Evolutionary conservation across 2,797 vertebrate species (phyloP), one percentile per base, ranked within the genome.

Genomic region (Hydrolagus colliei): DNA sequence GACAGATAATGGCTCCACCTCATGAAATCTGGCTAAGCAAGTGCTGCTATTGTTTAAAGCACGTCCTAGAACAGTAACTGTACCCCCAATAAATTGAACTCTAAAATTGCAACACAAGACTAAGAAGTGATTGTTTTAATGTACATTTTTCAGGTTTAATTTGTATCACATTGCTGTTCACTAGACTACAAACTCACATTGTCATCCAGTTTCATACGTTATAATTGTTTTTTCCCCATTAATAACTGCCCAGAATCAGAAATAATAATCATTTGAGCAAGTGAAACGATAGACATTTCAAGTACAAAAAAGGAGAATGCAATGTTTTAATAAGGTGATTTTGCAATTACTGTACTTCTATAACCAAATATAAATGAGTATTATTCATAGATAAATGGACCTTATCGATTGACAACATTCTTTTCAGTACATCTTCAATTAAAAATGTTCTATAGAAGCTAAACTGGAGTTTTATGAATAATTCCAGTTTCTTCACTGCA

Each of bases 1-100:
- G 87, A 89, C 87, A 89, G 88, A 89, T 87, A 90, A 89, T 65
- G 84, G 27, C 86, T 89, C 88, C 59, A 88, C 89, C 89, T 90
- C 86, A 88, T 0, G 0, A 88, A 92, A 89, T 89, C 35, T 90
- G 85, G 86, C n/a, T 0, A 87, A 59, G 16, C 87, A 87, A n/a
- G 86, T 74, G 52, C 73, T 87, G 87, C 80, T 63, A 73, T 77
- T 88, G 88, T 89, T 91, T 88, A 89, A 88, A 88, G 86, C 88
- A 91, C 88, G 89, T 89, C 87, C 88, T 85, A 88, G 87, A 87
- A 87, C 86, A 89, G 87, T 88, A 72, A 88, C 87, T 88, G 62
- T 91, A 88, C 88, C 90, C 89, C 65, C 2, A 41, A 84, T 68
- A 71, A 84, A 71, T 7, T 4, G 65, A 84, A 84, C 9, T 71